phyloP scores from a whole-genome alignment of 2,797 vertebrate species.

The Eulemur albifrons region DNA sequence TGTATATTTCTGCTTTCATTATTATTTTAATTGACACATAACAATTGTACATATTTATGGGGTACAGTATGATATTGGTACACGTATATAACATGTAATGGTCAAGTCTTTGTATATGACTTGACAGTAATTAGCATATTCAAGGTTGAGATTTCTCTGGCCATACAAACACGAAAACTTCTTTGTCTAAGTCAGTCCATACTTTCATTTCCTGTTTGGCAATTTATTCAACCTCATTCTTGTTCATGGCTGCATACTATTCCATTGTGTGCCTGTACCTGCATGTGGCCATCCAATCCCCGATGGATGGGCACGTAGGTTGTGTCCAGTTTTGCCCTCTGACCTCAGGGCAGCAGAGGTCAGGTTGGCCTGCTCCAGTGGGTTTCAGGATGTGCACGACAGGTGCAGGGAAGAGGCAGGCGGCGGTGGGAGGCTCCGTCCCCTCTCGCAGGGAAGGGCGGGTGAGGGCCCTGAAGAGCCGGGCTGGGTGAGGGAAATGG shows the following conservation, averaged over 20 bases:
- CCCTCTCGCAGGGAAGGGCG: not conserved
- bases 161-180: not conserved
- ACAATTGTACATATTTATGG: not conserved
- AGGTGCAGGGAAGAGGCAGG: no score
- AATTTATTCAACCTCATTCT: not conserved
- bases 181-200: not conserved
- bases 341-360: not conserved
- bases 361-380: not conserved
- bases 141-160: not conserved
- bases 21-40: not conserved
- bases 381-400: not conserved
- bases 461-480: not conserved
- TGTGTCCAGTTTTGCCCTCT: not conserved
- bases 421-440: accelerated
- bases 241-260: not conserved
- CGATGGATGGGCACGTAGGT: not conserved
- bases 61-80: not conserved
- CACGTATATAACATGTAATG: not conserved
- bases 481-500: not conserved
- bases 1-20: no score
- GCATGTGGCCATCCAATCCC: accelerated
- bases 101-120: not conserved
- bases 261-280: not conserved
- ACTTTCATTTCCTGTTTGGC: not conserved
- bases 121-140: not conserved